A percentile compares a stretch with the other conserved stretches of the same genome.
These are phyloP conservation scores for Drosophila dives DNA, from an alignment of 2,888 invertebrate species.

Conservation along the genomic window DNA sequence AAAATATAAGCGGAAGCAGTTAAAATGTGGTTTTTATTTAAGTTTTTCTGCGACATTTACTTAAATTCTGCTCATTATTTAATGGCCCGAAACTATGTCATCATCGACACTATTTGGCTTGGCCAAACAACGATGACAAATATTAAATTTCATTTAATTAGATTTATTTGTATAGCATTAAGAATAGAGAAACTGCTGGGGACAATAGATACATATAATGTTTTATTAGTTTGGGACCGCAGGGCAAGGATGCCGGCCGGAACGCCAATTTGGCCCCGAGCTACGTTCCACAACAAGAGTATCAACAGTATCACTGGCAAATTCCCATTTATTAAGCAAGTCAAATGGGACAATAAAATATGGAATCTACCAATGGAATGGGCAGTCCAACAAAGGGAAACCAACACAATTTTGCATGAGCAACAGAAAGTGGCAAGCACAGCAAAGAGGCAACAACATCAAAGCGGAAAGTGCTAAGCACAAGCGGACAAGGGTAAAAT, in stretches of 20 bases:
- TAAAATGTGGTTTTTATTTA: not conserved
- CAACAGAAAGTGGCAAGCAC: conserved; percentile 10
- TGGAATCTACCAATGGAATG: conserved; percentile 26
- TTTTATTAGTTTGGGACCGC: conserved; percentile 59
- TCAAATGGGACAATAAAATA: conserved; percentile 70
- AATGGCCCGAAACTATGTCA: conserved; percentile 1
- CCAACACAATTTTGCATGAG: conserved; percentile 60
- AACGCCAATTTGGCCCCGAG: conserved; percentile 31
- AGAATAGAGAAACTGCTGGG: conserved; percentile 36
- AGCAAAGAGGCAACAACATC: conserved; percentile 41
- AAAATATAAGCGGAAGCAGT: not conserved
- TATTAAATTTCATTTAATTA: conserved; percentile 72
- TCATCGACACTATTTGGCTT: conserved; percentile 37
- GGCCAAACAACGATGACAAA: conserved; percentile 21
- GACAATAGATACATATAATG: conserved; percentile 57
- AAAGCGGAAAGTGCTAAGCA: conserved; percentile 36
- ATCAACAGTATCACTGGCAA: conserved; percentile 50
- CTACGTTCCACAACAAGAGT: conserved; percentile 8
- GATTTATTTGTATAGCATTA: conserved; percentile 54
- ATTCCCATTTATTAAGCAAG: conserved; percentile 68
- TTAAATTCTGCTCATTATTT: conserved; percentile 7
- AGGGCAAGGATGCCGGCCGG: conserved; percentile 38
- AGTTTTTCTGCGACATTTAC: not conserved
- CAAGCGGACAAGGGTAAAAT: not conserved
- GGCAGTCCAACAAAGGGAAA: conserved; percentile 38